Base-by-base conservation (phyloP, 2,113 vertebrate species). In the Motacilla alba region DNA sequence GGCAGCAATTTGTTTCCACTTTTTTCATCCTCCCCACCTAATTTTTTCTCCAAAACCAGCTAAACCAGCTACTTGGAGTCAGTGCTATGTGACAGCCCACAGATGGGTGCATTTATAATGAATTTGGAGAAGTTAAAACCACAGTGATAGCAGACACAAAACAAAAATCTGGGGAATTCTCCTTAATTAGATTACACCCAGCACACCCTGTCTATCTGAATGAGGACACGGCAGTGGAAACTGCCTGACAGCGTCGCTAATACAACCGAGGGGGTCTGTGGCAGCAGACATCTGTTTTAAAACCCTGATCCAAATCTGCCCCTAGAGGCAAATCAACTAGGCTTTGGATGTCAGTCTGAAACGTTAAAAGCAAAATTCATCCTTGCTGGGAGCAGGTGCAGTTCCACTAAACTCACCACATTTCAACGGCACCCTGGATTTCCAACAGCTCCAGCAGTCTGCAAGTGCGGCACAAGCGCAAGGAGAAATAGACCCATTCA, bases 121-220 rank as follows among this genome's bases (percentile, higher is more conserved):
- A 91, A 83, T 67, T 8, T 72, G 53, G 47, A 58, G 68, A 89
- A 92, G 66, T 66, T 82, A 75, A 82, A 89, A 93, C 79, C 0
- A 7, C n/a, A 41, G 53, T 20, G 77, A 87, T 37, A 73, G 58
- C 69, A 82, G 77, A 78, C 19, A 56, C 11, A 84, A 82, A 77
- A 81, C 90, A 83, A 49, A 83, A 77, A 87, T 44, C 60, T 64
- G 74, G 74, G 58, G 50, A 95, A 72, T 87, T 93, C 82, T 91
- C 50, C 74, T 46, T 79, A 89, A 91, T 95, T 96, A 93, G 89
- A 93, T 95, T 84, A 94, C 84, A 87, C 53, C 79, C 83, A 50
- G 69, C 1, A 0, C 66, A 81, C 69, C 20, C 83, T 83, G 87
- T 82, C 81, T 69, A 31, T 43, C 35, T n/a, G 74, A 95, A 91